Evolutionary conservation across 2,888 invertebrate genomes (phyloP).

Genomic region (Arge pagana): DNA sequence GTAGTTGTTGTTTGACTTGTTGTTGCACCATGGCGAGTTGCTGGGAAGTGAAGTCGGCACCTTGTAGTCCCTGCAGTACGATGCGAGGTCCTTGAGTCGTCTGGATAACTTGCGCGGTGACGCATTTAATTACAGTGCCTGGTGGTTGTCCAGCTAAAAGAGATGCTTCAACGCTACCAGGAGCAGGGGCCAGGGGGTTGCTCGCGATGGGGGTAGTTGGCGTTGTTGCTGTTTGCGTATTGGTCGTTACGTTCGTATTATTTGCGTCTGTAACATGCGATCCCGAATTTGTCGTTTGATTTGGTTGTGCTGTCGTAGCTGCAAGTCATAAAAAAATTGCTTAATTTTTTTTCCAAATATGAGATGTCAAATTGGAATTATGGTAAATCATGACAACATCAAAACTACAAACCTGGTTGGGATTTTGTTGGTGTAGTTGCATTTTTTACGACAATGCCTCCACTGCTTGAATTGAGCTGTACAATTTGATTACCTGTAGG

Average conservation of each 20-base stretch:
- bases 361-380: too few species aligned
- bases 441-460: conserved; percentile 50
- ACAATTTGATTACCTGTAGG: conserved; percentile 81
- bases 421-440: conserved; percentile 38
- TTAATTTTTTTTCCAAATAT: too few species aligned
- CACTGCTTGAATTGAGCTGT: conserved; percentile 49
- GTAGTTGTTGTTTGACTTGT: conserved; percentile 85
- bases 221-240: conserved; percentile 34
- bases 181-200: conserved; percentile 42
- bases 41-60: conserved; percentile 80
- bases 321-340: conserved; percentile 7
- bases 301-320: conserved; percentile 26
- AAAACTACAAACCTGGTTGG: conserved; percentile 11
- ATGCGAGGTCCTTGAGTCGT: conserved; percentile 85
- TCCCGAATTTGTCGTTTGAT: conserved; percentile 31
- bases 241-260: conserved; percentile 33
- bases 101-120: conserved; percentile 85
- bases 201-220: conserved; percentile 30
- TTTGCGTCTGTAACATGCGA: conserved; percentile 36
- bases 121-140: conserved; percentile 84
- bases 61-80: conserved; percentile 82
- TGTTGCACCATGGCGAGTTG: conserved; percentile 83
- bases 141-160: conserved; percentile 80
- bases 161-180: conserved; percentile 70
- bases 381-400: too few species aligned